A percentile compares a stretch with the other conserved stretches of the same genome.
phyloP scores from a whole-genome alignment of 2,888 invertebrate genomes.

The Athalia cordata region DNA sequence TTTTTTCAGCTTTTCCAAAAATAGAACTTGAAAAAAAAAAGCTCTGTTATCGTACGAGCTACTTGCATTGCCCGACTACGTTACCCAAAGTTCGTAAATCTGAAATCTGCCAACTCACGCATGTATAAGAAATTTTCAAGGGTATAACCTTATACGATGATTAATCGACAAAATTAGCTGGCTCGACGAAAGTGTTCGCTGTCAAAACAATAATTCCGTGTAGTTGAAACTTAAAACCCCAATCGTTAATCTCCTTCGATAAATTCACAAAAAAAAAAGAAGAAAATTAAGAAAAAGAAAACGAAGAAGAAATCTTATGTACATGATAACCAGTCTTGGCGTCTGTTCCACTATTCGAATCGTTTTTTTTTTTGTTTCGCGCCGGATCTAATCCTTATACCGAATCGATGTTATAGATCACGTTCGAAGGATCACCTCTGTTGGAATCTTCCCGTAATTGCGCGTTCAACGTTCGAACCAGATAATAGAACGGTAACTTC shows the following conservation, averaged over 20 bases:
- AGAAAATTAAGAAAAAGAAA: not conserved
- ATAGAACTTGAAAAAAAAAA: too few relatives aligned
- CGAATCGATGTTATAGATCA: too few relatives aligned
- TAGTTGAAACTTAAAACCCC: not conserved
- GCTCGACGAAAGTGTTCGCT: conserved; percentile 17
- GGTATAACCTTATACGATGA: not conserved
- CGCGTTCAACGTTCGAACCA: not conserved
- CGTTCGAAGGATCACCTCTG: not conserved
- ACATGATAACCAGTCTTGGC: too few relatives aligned
- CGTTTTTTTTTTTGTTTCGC: too few relatives aligned
- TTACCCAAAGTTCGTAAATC: conserved; percentile 5
- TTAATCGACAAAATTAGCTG: conserved; percentile 11
- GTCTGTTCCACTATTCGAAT: too few relatives aligned
- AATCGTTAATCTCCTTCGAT: conserved; percentile 19
- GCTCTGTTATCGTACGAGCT: too few relatives aligned
- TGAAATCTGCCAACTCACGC: not conserved
- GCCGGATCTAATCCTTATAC: too few relatives aligned
- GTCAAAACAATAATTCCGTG: conserved; percentile 36
- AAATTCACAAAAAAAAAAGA: not conserved
- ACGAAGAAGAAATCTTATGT: not conserved
- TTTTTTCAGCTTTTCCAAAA: too few relatives aligned
- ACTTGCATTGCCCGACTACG: not conserved
- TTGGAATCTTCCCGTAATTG: not conserved
- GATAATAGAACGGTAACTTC: conserved; percentile 37
- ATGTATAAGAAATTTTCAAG: conserved; percentile 14